phyloP scores from a whole-genome alignment of 1,140 invertebrate species.

The Platorchestia sp. region DNA sequence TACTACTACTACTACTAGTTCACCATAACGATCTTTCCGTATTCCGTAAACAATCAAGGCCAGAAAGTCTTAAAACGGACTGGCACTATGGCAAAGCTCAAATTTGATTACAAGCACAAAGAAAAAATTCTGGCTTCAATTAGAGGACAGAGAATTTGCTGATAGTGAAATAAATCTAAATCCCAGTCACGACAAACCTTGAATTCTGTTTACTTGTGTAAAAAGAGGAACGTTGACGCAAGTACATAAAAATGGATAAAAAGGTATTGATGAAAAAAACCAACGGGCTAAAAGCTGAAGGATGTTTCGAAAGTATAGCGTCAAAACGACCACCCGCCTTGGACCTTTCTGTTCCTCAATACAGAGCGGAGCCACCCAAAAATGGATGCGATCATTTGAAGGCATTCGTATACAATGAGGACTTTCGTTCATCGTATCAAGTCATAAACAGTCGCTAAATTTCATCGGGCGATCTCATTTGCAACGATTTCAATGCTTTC shows the following conservation, averaged over 20 bases:
- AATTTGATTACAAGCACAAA: neutral
- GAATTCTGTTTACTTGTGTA: neutral
- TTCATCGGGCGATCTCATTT: constrained; percentile 49
- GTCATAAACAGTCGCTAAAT: constrained; percentile 51
- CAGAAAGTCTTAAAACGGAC: neutral
- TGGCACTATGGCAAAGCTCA: neutral
- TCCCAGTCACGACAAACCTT: neutral
- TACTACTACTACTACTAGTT: too few relatives aligned
- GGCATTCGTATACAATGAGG: constrained; percentile 42
- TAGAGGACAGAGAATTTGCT: neutral
- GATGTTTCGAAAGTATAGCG: neutral
- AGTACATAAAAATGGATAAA: neutral
- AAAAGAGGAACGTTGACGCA: neutral
- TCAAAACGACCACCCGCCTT: neutral
- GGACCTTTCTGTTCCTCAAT: neutral
- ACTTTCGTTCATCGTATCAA: constrained; percentile 33
- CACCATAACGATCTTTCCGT: neutral
- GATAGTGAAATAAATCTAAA: neutral
- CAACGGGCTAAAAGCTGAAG: neutral
- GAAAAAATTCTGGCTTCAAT: neutral
- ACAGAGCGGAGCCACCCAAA: neutral
- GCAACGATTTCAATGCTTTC: constrained; percentile 42
- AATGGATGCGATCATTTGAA: constrained; percentile 32
- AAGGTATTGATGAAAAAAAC: neutral
- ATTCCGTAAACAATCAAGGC: neutral